Evolutionary conservation across 2,113 vertebrate species (phyloP), one percentile per base, ranked within the genome.

Genomic region (Oxyruncus cristatus): DNA sequence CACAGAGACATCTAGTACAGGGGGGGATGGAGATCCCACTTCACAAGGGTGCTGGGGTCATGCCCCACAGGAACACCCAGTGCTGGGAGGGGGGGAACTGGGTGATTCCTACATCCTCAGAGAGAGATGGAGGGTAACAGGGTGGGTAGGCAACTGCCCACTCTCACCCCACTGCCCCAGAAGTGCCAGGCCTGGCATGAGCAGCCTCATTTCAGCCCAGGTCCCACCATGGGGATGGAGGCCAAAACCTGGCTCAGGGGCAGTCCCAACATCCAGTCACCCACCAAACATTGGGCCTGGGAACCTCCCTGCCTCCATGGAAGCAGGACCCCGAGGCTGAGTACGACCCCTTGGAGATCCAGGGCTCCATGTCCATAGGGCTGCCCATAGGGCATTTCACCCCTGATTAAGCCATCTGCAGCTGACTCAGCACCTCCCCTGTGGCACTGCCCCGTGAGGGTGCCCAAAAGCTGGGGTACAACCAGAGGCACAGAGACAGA

Each of bases 401-500:
- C 19, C 12, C 41, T 52, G 24, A 86, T 11, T 23, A 50, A 80
- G 50, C 32, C 4, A 0, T 10, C 21, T 35, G 20, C 61, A 50
- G 21, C 14, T n/a, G 35, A 44, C 61, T 74, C 42, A 26, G 61
- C 9, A 3, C n/a, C 28, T n/a, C 6, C 9, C 7, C 5, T 50
- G 20, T 6, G 1, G 17, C 62, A 39, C 53, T 52, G 20, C n/a
- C 61, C 22, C 2, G 7, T 0, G 0, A 13, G 11, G 8, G 14
- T 56, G 41, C 53, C 63, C 6, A 2, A 85, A 88, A 88, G 12
- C 24, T 3, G 0, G 24, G 27, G 15, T 33, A 30, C 35, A 23
- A 11, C 23, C 6, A 1, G 11, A 28, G 33, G 8, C 5, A 11
- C 59, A 41, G 35, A 58, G 27, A 33, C 13, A 46, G 49, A 71